These are phyloP conservation scores for Rhodeus uyekii DNA, from an alignment of 2,797 vertebrate genomes.

Conservation along the genomic window DNA sequence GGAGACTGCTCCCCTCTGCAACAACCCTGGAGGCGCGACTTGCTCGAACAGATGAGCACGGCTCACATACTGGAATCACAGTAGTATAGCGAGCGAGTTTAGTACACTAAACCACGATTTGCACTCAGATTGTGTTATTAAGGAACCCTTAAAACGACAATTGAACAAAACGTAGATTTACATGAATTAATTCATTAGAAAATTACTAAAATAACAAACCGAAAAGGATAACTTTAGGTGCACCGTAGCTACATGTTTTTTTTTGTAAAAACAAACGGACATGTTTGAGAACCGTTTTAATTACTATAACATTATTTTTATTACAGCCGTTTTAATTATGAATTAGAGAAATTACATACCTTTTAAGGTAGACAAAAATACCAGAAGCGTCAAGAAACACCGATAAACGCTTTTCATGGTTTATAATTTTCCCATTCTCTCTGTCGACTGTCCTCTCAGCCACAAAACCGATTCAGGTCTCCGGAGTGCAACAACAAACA, in stretches of 20 bases:
- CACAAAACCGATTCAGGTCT: not conserved
- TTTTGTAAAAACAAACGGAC: too few species aligned
- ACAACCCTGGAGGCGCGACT: constrained; percentile 30
- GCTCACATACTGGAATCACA: constrained; percentile 57
- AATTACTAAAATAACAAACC: not conserved
- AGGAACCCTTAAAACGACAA: not conserved
- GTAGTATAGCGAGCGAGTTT: not conserved
- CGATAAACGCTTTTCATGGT: not conserved
- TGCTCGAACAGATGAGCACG: constrained; percentile 19
- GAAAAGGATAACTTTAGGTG: too few species aligned
- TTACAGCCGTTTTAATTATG: not conserved
- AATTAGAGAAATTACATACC: not conserved
- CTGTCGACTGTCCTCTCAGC: not conserved
- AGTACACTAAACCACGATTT: not conserved
- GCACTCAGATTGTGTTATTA: too few species aligned
- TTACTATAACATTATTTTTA: too few species aligned
- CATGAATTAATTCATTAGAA: rapidly evolving
- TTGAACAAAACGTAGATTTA: too few species aligned
- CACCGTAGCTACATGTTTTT: too few species aligned
- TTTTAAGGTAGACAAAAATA: not conserved
- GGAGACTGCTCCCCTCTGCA: constrained; percentile 55
- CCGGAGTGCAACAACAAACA: not conserved
- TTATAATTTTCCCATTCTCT: not conserved
- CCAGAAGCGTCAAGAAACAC: not conserved
- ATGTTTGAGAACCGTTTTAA: too few species aligned